Base-by-base conservation (phyloP, 2,113 vertebrate species). In the Phasianus colchicus region DNA sequence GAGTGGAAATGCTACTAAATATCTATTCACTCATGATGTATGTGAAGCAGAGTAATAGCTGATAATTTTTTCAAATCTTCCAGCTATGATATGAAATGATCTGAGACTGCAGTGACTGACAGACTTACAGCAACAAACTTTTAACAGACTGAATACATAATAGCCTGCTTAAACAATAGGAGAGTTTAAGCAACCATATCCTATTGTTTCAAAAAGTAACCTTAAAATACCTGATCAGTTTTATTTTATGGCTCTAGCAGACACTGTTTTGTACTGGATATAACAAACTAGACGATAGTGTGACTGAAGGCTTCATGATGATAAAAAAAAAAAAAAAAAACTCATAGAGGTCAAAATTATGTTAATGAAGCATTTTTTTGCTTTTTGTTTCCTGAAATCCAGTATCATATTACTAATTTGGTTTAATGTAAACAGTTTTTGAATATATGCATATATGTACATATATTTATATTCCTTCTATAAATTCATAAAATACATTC, bases 181-280 rank as follows among this genome's bases (percentile, higher is more conserved):
- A 94, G 17, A 43, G 96, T 93, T 96, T 94, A 77, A 60, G 82
- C 2, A 29, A 89, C 20, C 85, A 84, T 95, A 85, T 10, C 42
- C 22, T 57, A 83, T 73, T 87, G 78, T 95, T 91, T 96, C 52
- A 69, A 90, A 97, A 94, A 83, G 4, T 95, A 92, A 86, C 7
- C 11, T 95, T 91, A 71, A 89, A 86, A 83, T 94, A 94, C 21
- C 61, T 83, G 90, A 97, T 84, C 96, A 95, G 79, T 94, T 97
- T 95, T 88, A 84, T 61, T 95, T 95, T 97, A 54, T 88, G 89
- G 40, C 36, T 95, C 24, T 72, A 93, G 21, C 30, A 94, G 73
- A 86, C 93, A 50, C 55, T 96, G 27, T 20, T n/a, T 79, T 69
- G 10, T 4, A 11, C 13, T 67, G 20, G 27, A 24, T 61, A n/a